Evolutionary conservation across 1,140 invertebrate species (phyloP), one percentile per base, ranked within the genome.

Genomic region (Drosophila sturtevanti): DNA sequence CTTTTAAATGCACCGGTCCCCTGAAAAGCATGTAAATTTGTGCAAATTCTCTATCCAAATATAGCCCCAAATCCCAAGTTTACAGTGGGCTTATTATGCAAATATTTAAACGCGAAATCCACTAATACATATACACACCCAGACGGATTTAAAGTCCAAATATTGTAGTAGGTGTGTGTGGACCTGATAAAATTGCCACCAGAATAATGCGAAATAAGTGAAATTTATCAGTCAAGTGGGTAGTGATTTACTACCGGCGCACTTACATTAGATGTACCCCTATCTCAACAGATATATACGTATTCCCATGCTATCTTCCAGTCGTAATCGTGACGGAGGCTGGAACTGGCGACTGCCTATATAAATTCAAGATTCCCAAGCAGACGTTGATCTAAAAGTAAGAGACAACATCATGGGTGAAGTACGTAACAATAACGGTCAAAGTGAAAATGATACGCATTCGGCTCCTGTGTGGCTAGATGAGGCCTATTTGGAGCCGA

Each of bases 401-500:
- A 24, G 48, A 11, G 11, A 21, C 27, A 63, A 21, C 59, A 60
- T 31, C 67, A 87, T 87, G 82, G 84, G 76, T 12, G 73, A 66
- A 37, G 73, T 64, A 55, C 51, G n/a, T 5, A 80, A 77, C 48
- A 52, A 35, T 16, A 38, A 56, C 55, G 34, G 14, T 35, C 66
- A 58, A 56, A 31, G 55, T 1, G 22, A 44, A 2, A 72, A 58
- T 4, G 60, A 77, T 54, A 87, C 66, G 16, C 82, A 90, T 66
- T 58, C 79, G 11, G 81, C 81, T 0, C 87, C 90, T 3, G 52
- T 65, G 3, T 91, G 90, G 90, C 63, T 91, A 2, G 75, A 87
- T 18, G 75, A 72, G 9, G 35, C 78, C 18, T 91, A 91, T 24
- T 35, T 91, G 14, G 77, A 91, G 6, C 16, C 69, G 1, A 58